Percentiles rank a stretch among this genome's conserved stretches.
Conservation (phyloP, 2,888 invertebrate genomes). For the Slavum lentiscoides region DNA sequence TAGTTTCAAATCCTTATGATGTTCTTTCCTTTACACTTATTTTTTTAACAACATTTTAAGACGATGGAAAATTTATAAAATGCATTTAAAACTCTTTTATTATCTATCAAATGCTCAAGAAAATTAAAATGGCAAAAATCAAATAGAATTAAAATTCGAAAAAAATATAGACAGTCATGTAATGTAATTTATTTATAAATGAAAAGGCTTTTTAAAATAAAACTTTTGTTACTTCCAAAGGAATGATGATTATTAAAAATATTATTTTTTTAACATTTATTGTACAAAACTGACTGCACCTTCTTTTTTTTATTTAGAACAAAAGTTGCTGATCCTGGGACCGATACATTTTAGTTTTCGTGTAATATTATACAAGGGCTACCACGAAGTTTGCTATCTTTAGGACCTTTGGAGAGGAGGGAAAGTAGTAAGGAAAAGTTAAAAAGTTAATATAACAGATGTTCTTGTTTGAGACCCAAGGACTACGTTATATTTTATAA, state of each 20-base stretch:
- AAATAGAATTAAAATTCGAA: neutral
- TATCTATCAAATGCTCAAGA: too few relatives aligned
- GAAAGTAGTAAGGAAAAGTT: slow-evolving; percentile 34
- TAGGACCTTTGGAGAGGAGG: neutral
- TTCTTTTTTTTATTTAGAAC: neutral
- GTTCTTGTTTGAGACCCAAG: slow-evolving; percentile 34
- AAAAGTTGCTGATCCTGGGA: slow-evolving; percentile 45
- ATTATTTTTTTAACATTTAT: slow-evolving; percentile 37
- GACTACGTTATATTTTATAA: slow-evolving; percentile 40
- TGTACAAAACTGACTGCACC: neutral
- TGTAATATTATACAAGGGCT: slow-evolving; percentile 38
- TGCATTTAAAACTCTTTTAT: neutral
- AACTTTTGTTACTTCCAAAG: slow-evolving; percentile 19
- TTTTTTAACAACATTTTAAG: neutral
- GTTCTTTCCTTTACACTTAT: neutral
- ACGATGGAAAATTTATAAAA: neutral
- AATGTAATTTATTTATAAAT: slow-evolving; percentile 29
- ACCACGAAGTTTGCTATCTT: slow-evolving; percentile 49
- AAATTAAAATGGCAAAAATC: neutral
- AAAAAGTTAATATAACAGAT: slow-evolving; percentile 53
- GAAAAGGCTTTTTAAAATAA: neutral
- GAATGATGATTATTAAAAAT: slow-evolving; percentile 5
- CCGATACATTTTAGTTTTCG: slow-evolving; percentile 50
- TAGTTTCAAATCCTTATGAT: slow-evolving; percentile 13
- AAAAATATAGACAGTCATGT: neutral